Conservation (phyloP, 2,797 vertebrate species). For the Phoebastria nigripes region DNA sequence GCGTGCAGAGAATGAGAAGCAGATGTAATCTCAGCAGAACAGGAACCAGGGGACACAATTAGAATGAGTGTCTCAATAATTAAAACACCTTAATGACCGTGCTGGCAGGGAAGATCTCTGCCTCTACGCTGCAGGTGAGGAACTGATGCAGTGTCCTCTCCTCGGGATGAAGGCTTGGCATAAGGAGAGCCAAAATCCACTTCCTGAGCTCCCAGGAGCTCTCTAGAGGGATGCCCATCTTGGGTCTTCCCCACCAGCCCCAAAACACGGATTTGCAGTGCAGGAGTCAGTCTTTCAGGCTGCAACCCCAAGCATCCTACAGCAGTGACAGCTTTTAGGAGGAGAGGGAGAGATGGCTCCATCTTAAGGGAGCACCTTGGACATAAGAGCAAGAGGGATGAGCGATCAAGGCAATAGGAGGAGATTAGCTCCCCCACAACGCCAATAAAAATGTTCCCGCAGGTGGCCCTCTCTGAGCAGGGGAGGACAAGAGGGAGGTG, state of each 20-base stretch:
- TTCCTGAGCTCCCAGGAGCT: background rate
- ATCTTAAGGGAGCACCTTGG: background rate
- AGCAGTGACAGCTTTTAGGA: background rate
- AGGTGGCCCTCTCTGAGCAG: background rate
- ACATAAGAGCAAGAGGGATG: background rate
- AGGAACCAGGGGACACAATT: background rate
- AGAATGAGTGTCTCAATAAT: background rate
- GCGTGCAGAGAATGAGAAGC: background rate
- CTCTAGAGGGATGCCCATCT: background rate
- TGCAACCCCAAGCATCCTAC: background rate
- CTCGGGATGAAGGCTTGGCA: background rate
- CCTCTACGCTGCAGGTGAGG: background rate
- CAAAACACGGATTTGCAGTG: background rate
- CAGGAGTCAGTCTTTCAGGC: background rate
- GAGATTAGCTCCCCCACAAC: too few relatives aligned
- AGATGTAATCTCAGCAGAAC: background rate
- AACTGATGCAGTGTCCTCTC: background rate
- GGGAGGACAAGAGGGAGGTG: background rate
- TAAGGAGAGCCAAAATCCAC: background rate
- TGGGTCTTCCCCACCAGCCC: background rate
- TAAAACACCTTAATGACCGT: background rate
- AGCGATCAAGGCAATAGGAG: accelerated
- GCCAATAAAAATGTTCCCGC: too few relatives aligned
- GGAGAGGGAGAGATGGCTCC: background rate
- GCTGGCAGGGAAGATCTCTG: background rate